These are phyloP conservation scores for Phortica okadai DNA, from an alignment of 2,888 invertebrate species.

Conservation along the genomic window DNA sequence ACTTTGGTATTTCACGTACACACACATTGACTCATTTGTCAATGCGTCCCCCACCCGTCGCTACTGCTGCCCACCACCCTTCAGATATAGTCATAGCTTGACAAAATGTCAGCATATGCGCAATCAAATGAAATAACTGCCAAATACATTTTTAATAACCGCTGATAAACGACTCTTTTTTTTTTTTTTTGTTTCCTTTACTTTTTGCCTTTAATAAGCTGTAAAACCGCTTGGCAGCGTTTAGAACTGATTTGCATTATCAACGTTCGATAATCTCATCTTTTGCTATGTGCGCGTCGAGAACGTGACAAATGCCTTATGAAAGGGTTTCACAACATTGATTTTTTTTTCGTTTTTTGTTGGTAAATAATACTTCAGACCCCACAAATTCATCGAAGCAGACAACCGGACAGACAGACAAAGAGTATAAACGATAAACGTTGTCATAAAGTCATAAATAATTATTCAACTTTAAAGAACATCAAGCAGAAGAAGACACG, in stretches of 20 bases:
- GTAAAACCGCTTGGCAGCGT: background rate
- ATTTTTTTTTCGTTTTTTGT: background rate
- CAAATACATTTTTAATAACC: slow-evolving; percentile 29
- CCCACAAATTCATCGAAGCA: background rate
- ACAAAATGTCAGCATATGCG: slow-evolving; percentile 8
- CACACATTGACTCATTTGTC: too few species aligned
- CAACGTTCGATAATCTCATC: slow-evolving; percentile 14
- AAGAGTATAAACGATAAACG: slow-evolving; percentile 17
- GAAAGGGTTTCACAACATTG: slow-evolving; percentile 8
- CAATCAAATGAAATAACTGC: slow-evolving; percentile 18
- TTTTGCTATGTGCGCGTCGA: background rate
- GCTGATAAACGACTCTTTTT: slow-evolving; percentile 6
- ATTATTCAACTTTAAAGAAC: slow-evolving; percentile 9
- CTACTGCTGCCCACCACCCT: too few species aligned
- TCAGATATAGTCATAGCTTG: too few species aligned
- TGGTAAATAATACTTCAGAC: slow-evolving; percentile 16
- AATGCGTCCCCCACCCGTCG: too few species aligned
- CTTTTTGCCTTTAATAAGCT: background rate
- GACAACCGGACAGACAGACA: background rate
- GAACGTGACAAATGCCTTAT: slow-evolving; percentile 22
- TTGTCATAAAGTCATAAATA: slow-evolving; percentile 27
- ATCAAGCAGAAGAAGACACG: background rate
- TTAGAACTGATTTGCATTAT: slow-evolving; percentile 26
- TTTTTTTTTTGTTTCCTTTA: background rate
- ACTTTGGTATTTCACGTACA: too few species aligned